A percentile compares a stretch with the other conserved stretches of the same genome.
Evolutionary conservation across 1,140 invertebrate species (phyloP).

Genomic region (Rhopalosiphum maidis): DNA sequence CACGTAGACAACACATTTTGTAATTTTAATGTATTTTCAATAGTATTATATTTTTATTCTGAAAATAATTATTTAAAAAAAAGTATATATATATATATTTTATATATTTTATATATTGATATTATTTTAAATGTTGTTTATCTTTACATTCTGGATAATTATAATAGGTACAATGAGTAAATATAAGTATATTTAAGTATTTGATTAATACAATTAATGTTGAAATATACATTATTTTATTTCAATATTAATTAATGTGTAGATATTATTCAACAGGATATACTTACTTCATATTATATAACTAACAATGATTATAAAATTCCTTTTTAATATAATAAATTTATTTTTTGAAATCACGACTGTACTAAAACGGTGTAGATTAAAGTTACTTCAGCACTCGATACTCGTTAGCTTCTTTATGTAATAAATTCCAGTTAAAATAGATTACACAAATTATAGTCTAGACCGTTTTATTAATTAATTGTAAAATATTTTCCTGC

Average conservation of each 20-base stretch:
- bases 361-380: not conserved
- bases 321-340: not conserved
- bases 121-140: too few relatives aligned
- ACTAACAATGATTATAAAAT: not conserved
- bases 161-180: not conserved
- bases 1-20: too few relatives aligned
- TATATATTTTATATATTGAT: too few relatives aligned
- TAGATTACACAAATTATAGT: not conserved
- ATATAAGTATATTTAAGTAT: not conserved
- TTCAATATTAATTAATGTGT: not conserved
- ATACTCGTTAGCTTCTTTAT: not conserved
- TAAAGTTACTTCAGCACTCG: not conserved
- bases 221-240: not conserved
- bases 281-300: not conserved
- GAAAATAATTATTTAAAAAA: not conserved
- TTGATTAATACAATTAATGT: not conserved
- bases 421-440: not conserved
- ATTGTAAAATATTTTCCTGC: not conserved
- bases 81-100: too few relatives aligned
- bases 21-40: too few relatives aligned
- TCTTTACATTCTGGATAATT: not conserved
- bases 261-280: not conserved
- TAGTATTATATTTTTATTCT: not conserved
- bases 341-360: not conserved
- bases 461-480: constrained; percentile 2